Base-by-base conservation (phyloP, 2,888 invertebrate species). In the Yponomeuta cagnagella region DNA sequence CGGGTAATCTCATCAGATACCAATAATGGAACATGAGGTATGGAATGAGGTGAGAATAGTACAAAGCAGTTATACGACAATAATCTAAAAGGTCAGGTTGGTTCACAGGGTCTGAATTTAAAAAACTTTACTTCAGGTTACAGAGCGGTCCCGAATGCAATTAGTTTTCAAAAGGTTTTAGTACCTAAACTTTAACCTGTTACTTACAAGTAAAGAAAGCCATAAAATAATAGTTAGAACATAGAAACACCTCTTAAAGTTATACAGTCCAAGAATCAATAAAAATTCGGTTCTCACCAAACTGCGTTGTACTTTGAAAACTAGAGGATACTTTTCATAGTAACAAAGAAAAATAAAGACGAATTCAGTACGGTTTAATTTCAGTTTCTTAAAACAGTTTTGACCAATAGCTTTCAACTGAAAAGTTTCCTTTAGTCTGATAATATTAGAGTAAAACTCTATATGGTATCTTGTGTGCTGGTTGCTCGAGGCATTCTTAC, bases 61-160 rank as follows among this genome's bases (percentile, higher is more conserved):
- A 90, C 90, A 89, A 89, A 86, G 88, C 89, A 89, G 89, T 88
- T 85, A 82, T 81, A 79, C 79, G 84, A 81, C 81, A 58, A 15
- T 15, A 3, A 58, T 58, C 52, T 43, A 43, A 8, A 43, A 8
- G 43, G 9, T 5, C 43, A 8, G 43, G 43, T 43, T 43, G 8
- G 6, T 43, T 8, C 43, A 43, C 6, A 43, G 43, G 43, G 8
- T 43, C 8, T 5, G 43, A 43, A 43, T 43, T 43, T 43, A 43
- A 6, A 43, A 43, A 43, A 5, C 43, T 8, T 43, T 43, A 43
- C 43, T 43, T 3, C 9, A 43, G 43, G 43, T 8, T 43, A 8
- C 2, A 37, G 37, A 37, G 5, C 37, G 5, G 37, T 23, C 3
- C 33, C 33, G 33, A 33, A 33, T 33, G 33, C 2, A 33, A 33